These are phyloP conservation scores for Caerostris darwini DNA, from an alignment of 1,140 invertebrate species.

Conservation along the genomic window DNA sequence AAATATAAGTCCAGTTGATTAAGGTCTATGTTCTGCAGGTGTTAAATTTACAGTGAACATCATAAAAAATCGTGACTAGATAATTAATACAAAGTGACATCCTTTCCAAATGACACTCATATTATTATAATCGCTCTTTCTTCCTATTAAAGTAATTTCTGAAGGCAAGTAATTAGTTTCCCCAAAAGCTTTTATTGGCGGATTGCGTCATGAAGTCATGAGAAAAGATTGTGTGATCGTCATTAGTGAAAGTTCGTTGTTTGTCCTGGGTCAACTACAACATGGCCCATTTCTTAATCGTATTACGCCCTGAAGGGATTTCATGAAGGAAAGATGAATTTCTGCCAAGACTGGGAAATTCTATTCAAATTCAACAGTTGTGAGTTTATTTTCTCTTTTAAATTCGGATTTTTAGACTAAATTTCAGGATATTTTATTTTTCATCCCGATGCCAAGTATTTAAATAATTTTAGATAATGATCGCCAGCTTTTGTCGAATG, in stretches of 20 bases:
- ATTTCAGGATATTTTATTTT: too few species aligned
- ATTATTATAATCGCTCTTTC: not conserved
- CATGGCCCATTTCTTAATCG: constrained; percentile 26
- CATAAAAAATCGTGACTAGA: not conserved
- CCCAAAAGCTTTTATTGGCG: not conserved
- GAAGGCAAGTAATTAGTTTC: constrained; percentile 8
- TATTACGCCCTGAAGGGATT: not conserved
- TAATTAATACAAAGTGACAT: not conserved
- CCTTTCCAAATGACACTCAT: not conserved
- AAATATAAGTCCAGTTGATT: too few species aligned
- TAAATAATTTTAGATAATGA: too few species aligned
- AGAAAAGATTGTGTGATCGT: constrained; percentile 26
- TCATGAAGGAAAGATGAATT: not conserved
- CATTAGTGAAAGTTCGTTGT: constrained; percentile 43
- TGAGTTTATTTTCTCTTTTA: too few species aligned
- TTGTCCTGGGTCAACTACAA: constrained; percentile 37
- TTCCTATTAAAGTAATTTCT: not conserved
- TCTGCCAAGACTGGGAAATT: not conserved
- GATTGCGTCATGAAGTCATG: constrained; percentile 1
- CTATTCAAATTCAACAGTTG: not conserved
- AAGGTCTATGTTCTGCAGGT: too few species aligned
- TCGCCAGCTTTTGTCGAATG: too few species aligned
- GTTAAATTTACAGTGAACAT: not conserved
- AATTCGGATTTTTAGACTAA: too few species aligned
- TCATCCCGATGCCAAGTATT: too few species aligned